Base-by-base conservation (phyloP, 2,888 invertebrate species). In the Orthosia cruda region DNA sequence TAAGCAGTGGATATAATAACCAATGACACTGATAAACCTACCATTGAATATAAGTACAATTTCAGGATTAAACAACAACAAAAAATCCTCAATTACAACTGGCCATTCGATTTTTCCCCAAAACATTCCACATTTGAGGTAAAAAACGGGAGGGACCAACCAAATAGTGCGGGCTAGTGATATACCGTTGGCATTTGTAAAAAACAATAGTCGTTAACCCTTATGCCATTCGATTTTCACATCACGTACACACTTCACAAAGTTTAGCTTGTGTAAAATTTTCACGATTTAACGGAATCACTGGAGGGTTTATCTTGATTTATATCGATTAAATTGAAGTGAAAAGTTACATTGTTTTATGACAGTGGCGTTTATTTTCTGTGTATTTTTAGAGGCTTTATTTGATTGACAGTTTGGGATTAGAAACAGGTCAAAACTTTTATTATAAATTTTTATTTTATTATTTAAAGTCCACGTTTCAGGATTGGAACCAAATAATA, bases 181-280 rank as follows among this genome's bases (percentile, higher is more conserved):
- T 87, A 85, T 83, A 87, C 77, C 54, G 81, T 66, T 59, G 73
- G 79, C 79, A 80, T 87, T 87, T 80, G 86, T 85, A 86, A 86
- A 87, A 88, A 88, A 87, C 85, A 90, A 89, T 89, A 89, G 89
- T 86, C 89, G 87, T 90, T 91, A 90, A 90, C 91, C 85, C 87
- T 87, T 83, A 77, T 72, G 15, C 76, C 74, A 75, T 80, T 90
- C 73, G 77, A 86, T 81, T 91, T 90, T 89, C 91, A 74, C 63
- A 83, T 91, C 92, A 92, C 91, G 91, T 91, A 76, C 85, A 74
- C 88, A 83, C 89, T 91, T 90, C 86, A 87, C 90, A 90, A 91
- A 90, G 91, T 90, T 91, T 84, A 90, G 90, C 89, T 85, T 87
- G 88, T 88, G 87, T 87, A 90, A 89, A 91, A 91, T 90, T 90